phyloP scores from a whole-genome alignment of 1,140 invertebrate species.

The Hydropsyche tenuis region DNA sequence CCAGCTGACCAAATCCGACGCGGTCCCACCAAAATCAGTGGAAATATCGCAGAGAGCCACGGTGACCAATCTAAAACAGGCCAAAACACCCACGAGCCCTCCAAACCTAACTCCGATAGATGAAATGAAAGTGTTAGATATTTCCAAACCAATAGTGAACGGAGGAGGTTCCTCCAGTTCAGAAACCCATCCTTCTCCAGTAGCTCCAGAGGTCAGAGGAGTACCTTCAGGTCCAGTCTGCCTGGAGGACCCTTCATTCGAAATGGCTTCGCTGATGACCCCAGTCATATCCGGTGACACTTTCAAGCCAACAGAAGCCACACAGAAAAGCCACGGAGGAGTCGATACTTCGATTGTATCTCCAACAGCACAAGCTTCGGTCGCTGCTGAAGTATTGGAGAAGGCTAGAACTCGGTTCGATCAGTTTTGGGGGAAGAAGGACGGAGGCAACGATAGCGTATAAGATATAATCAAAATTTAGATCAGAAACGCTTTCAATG shows the following conservation, averaged over 20 bases:
- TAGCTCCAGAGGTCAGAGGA: conserved; percentile 52
- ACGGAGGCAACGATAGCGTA: conserved; percentile 58
- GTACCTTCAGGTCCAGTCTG: conserved; percentile 14
- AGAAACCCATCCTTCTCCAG: conserved; percentile 56
- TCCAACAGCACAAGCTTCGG: conserved; percentile 52
- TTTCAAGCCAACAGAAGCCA: conserved; percentile 59
- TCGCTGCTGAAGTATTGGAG: conserved; percentile 79
- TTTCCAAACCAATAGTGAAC: conserved; percentile 59
- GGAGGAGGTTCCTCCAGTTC: conserved; percentile 47
- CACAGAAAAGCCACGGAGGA: conserved; percentile 58
- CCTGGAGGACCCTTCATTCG: conserved; percentile 57
- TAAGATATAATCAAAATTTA: conserved; percentile 48
- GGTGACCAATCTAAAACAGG: conserved; percentile 44
- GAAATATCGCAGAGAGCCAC: conserved; percentile 44
- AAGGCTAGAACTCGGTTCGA: conserved; percentile 83
- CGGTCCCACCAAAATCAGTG: conserved; percentile 41
- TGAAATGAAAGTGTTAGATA: conserved; percentile 60
- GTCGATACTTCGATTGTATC: conserved; percentile 61
- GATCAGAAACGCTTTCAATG: conserved; percentile 42
- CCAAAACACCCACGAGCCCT: conserved; percentile 61
- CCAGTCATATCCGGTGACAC: conserved; percentile 50
- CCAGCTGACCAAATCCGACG: conserved; percentile 52
- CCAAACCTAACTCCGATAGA: conserved; percentile 61
- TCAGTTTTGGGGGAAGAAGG: conserved; percentile 80
- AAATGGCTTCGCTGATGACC: conserved; percentile 55